Evolutionary conservation across 2,113 vertebrate species (phyloP).

Genomic region (mouse (Mus musculus)): GRCm39 chr3:89775501-89776000

Average conservation of each 20-base stretch:
- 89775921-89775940: background rate
- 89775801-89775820: background rate
- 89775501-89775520: too few relatives aligned
- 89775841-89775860: background rate
- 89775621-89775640: too few relatives aligned
- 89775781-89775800: background rate
- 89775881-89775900: background rate
- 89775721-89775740: background rate
- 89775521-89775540: background rate
- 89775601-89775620: background rate
- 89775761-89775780: background rate
- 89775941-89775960: background rate
- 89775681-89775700: background rate
- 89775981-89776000: background rate
- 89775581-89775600: background rate
- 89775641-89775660: background rate
- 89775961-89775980: background rate
- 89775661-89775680: rapidly evolving
- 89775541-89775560: too few relatives aligned
- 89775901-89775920: background rate
- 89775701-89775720: background rate
- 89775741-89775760: background rate
- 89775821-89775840: background rate
- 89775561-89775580: background rate
- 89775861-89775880: background rate